Conservation (phyloP, 2,113 vertebrate species). For the Aepyceros melampus region DNA sequence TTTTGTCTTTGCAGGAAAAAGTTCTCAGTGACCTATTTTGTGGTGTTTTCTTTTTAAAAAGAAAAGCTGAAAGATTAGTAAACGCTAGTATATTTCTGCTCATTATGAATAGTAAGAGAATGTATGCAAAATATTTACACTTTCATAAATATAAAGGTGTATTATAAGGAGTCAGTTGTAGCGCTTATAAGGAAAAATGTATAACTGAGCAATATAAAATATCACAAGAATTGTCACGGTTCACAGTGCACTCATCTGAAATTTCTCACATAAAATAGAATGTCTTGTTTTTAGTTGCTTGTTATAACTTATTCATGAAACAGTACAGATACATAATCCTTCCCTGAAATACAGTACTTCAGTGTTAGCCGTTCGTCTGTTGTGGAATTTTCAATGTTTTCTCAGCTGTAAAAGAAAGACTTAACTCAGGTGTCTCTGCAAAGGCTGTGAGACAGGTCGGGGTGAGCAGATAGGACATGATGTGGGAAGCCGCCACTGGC, state of each 20-base stretch:
- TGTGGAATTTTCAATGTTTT: neutral
- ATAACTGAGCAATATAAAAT: conserved; percentile 63
- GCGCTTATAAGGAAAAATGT: conserved; percentile 60
- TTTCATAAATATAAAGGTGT: conserved; percentile 76
- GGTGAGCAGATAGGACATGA: neutral
- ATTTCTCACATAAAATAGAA: conserved; percentile 58
- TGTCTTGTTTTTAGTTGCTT: conserved; percentile 65
- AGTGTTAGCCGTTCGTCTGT: neutral
- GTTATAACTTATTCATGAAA: conserved; percentile 62
- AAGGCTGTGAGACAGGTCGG: neutral
- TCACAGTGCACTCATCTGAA: conserved; percentile 50
- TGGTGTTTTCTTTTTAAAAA: conserved; percentile 67
- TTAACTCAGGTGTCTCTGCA: no score
- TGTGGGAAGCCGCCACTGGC: fast-evolving
- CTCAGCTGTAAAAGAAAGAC: neutral
- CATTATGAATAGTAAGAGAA: conserved; percentile 55
- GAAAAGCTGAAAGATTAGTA: conserved; percentile 64
- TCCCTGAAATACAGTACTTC: conserved; percentile 35
- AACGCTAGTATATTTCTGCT: conserved; percentile 68
- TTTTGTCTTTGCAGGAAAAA: conserved; percentile 77
- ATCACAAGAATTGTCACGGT: conserved; percentile 54
- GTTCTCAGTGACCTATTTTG: conserved; percentile 77
- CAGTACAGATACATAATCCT: neutral
- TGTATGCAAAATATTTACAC: conserved; percentile 73
- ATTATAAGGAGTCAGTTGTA: conserved; percentile 65